Base-by-base conservation (phyloP, 2,113 vertebrate species). In the Pterocles orientalis region DNA sequence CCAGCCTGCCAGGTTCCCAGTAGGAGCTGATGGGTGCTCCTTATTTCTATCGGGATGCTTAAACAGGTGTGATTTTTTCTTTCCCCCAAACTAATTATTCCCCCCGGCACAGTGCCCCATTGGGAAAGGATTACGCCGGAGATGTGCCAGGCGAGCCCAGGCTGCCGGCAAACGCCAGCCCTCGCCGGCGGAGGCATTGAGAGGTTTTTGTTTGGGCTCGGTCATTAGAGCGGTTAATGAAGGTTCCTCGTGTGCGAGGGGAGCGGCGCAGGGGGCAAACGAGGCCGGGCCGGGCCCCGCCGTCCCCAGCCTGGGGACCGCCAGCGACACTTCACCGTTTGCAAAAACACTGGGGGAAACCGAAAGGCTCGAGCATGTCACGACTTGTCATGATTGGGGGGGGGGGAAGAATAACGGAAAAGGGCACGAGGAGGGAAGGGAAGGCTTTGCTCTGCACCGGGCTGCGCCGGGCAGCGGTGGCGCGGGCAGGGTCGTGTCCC, bases 61-160 rank as follows among this genome's bases (percentile, higher is more conserved):
- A 93, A 95, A 97, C 88, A 97, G 97, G 96, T 97, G 94, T 70
- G 87, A 75, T 71, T 60, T 96, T 94, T 91, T 87, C 43, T 95
- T 97, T 39, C 9, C 75, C 62, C 19, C 60, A 34, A 43, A 79
- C 76, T 88, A 87, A 79, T 54, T 82, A 88, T 64, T 82, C 90
- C 16, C 47, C 43, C 9, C 53, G 28, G 41, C 80, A 9, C 10
- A 50, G 92, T 58, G 79, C 76, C 83, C 84, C 82, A 68, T 54
- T 92, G 94, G 92, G 92, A 95, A 90, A n/a, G 92, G 93, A 94
- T 96, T 97, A 95, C 47, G 75, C 88, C 54, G 90, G 78, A 94
- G 70, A 93, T 80, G 77, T 92, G 88, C 95, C 93, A 88, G 92
- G 84, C 33, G 23, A 93, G 78, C 75, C 83, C 83, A 20, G 80